Evolutionary conservation across 2,113 vertebrate species (phyloP).

Genomic region (Amazona guildingii): DNA sequence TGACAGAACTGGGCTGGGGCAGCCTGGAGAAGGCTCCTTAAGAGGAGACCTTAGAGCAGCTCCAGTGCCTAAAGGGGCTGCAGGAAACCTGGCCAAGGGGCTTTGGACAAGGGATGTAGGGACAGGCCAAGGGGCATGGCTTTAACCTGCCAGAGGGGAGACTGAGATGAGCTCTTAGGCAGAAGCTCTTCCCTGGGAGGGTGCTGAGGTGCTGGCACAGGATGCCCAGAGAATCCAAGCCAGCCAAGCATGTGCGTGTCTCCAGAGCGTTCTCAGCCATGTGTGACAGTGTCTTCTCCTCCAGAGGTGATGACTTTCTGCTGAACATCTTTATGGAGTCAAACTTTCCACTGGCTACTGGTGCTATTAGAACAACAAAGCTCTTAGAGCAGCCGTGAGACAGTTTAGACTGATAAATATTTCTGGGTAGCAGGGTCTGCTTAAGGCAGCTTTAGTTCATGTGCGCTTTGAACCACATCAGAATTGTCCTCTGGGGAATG

Average conservation of each 20-base stretch:
- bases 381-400: neutral
- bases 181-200: neutral
- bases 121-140: too few species aligned
- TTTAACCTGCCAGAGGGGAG: too few species aligned
- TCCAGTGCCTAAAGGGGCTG: too few species aligned
- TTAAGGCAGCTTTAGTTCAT: neutral
- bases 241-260: accelerated
- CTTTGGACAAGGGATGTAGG: too few species aligned
- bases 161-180: neutral
- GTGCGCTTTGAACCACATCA: neutral
- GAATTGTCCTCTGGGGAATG: neutral
- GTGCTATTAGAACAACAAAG: neutral
- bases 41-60: too few species aligned
- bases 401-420: neutral
- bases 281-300: neutral
- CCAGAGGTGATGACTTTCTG: neutral
- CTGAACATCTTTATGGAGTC: neutral
- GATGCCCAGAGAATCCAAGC: too few species aligned
- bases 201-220: neutral
- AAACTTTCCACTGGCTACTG: neutral
- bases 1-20: neutral
- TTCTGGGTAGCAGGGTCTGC: neutral
- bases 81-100: too few species aligned
- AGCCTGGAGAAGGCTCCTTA: too few species aligned
- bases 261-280: neutral